Percentiles rank a stretch among this genome's conserved stretches.
Conservation (phyloP, 2,113 vertebrate species). For the Strigops habroptila region DNA sequence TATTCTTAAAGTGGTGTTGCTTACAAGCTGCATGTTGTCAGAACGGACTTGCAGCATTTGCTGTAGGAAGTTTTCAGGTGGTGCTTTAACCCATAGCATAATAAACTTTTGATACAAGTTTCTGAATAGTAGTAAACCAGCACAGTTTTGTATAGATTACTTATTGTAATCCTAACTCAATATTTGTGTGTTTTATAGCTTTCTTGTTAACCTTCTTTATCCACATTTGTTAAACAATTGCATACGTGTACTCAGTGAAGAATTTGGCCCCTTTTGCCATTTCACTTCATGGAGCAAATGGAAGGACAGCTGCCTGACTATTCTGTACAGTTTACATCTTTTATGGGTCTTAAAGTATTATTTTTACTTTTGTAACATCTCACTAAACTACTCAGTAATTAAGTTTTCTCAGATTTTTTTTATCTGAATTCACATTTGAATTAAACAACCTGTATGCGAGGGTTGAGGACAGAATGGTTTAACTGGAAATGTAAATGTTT, state of each 20-base stretch:
- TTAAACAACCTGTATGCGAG: neutral
- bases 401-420: neutral
- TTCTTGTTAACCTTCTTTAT: neutral
- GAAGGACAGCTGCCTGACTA: neutral
- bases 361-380: neutral
- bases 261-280: neutral
- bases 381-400: neutral
- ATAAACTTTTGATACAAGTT: neutral
- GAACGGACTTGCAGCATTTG: neutral
- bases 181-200: neutral
- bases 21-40: neutral
- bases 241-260: neutral
- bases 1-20: constrained; percentile 3
- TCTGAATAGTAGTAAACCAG: neutral
- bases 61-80: neutral
- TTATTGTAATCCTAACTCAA: neutral
- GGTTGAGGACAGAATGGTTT: neutral
- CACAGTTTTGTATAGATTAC: neutral
- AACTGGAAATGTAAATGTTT: neutral
- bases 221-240: neutral
- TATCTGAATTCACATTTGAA: neutral
- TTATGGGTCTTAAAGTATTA: neutral
- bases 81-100: neutral
- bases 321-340: fast-evolving
- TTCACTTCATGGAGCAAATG: neutral